Evolutionary conservation across 2,113 vertebrate species (phyloP).

Genomic region (Urocitellus parryii): DNA sequence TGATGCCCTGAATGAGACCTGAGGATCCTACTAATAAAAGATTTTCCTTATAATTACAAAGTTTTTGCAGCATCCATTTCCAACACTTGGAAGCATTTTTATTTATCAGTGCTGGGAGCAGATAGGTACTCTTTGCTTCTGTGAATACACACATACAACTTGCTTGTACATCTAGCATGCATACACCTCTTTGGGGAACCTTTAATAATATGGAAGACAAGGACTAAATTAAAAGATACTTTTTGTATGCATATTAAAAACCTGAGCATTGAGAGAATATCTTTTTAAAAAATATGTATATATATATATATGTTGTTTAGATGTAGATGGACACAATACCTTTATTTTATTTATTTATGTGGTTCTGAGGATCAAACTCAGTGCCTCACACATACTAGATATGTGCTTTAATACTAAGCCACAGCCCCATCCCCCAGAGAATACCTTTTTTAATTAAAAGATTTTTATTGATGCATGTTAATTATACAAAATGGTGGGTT

Average conservation of each 20-base stretch:
- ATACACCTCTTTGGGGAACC: neutral
- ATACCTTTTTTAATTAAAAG: neutral
- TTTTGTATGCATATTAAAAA: neutral
- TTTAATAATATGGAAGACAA: neutral
- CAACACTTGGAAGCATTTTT: neutral
- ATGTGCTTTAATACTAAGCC: too few relatives aligned
- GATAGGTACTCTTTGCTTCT: neutral
- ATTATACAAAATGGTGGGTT: too few relatives aligned
- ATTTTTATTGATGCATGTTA: too few relatives aligned
- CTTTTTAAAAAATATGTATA: neutral
- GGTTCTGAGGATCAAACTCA: too few relatives aligned
- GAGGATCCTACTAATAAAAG: neutral
- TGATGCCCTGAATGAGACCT: neutral
- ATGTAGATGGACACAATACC: too few relatives aligned
- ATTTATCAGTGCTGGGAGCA: neutral
- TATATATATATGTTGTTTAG: too few relatives aligned
- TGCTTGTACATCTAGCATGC: neutral
- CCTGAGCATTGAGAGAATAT: neutral
- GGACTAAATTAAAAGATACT: neutral
- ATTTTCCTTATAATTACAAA: neutral
- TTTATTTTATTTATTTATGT: too few relatives aligned
- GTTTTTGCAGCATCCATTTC: neutral
- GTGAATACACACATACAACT: neutral
- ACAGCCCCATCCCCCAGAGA: neutral
- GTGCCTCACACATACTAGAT: too few relatives aligned